Evolutionary conservation across 2,113 vertebrate species (phyloP).

Genomic region (Heterochromis multidens): DNA sequence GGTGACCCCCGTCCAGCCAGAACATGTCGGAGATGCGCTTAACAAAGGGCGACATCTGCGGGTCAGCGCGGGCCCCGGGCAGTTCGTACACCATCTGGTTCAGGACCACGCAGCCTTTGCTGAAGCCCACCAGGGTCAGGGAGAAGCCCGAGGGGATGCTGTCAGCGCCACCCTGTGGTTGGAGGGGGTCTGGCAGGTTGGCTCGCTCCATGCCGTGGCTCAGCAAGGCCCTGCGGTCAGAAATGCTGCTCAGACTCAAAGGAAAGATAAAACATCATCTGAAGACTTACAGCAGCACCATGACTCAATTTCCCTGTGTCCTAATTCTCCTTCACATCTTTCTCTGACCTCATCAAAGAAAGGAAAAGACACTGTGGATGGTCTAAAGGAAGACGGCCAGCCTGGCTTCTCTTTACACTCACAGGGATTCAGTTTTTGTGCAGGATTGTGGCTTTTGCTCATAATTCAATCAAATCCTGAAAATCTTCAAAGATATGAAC

Average conservation of each 20-base stretch:
- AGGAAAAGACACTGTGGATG: not conserved
- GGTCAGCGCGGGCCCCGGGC: constrained; percentile 82
- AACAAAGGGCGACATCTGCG: constrained; percentile 79
- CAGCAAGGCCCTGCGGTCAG: constrained; percentile 75
- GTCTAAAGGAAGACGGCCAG: not conserved
- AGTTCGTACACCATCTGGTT: constrained; percentile 94
- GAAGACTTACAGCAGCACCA: not conserved
- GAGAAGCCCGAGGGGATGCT: constrained; percentile 62
- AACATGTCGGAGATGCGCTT: constrained; percentile 84
- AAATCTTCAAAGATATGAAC: no score
- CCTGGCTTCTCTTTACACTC: no score
- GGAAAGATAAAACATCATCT: not conserved
- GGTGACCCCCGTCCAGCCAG: constrained; percentile 97
- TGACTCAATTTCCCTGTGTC: not conserved
- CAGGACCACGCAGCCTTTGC: constrained; percentile 97
- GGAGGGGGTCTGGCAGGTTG: constrained; percentile 73
- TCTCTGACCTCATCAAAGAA: not conserved
- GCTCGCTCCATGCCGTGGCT: constrained; percentile 85
- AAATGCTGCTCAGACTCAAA: not conserved
- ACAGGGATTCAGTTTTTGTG: no score
- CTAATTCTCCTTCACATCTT: not conserved
- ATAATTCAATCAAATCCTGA: no score
- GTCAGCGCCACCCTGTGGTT: constrained; percentile 52
- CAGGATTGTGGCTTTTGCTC: no score
- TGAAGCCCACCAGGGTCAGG: constrained; percentile 91